phyloP scores from a whole-genome alignment of 2,888 invertebrate species.

The Muscina levida region DNA sequence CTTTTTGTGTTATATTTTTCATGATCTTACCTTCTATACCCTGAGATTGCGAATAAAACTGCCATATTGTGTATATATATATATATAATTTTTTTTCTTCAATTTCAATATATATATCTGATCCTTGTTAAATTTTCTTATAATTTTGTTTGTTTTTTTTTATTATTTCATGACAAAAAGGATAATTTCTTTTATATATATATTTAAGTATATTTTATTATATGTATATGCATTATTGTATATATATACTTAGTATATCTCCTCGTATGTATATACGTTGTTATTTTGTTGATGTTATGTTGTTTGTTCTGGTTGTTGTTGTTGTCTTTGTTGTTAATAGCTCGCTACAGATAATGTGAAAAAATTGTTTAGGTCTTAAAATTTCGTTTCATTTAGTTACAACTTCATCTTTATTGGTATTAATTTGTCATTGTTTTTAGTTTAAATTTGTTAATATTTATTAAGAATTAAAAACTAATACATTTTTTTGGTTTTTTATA shows the following conservation, averaged over 20 bases:
- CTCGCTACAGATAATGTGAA: conserved; percentile 64
- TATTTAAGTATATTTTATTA: conserved; percentile 43
- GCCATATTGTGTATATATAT: background rate
- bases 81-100: conserved; percentile 23
- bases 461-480: conserved; percentile 56
- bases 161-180: conserved; percentile 51
- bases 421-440: conserved; percentile 28
- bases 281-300: too few species aligned
- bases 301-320: too few species aligned
- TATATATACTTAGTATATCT: too few species aligned
- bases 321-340: conserved; percentile 47
- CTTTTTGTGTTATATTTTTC: too few species aligned
- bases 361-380: conserved; percentile 17
- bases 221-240: too few species aligned
- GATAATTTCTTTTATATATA: too few species aligned
- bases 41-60: conserved; percentile 21
- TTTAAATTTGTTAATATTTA: conserved; percentile 28
- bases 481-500: conserved; percentile 34
- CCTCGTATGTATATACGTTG: conserved; percentile 53
- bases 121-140: conserved; percentile 20
- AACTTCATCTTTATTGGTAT: conserved; percentile 43
- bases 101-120: conserved; percentile 47
- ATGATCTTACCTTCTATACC: background rate
- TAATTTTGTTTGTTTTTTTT: conserved; percentile 21
- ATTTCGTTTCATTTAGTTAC: conserved; percentile 44